Evolutionary conservation across 2,888 invertebrate genomes (phyloP).

Genomic region (Cheilosia vernalis): DNA sequence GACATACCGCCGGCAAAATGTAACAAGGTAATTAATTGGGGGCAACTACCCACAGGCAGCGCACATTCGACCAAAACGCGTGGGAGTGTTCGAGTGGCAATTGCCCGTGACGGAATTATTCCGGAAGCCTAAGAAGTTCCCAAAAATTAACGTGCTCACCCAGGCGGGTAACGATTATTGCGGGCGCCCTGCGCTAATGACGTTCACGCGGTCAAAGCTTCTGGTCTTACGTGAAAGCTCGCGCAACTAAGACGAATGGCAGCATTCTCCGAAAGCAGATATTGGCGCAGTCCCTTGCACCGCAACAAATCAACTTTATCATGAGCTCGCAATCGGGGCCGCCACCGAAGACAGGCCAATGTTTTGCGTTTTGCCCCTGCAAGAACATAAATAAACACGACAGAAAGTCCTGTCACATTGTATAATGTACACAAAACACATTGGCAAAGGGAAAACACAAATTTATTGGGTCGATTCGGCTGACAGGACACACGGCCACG

Average conservation of each 20-base stretch:
- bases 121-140: constrained; percentile 21
- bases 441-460: constrained; percentile 43
- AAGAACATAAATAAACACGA: constrained; percentile 70
- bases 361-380: constrained; percentile 53
- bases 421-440: constrained; percentile 39
- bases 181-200: constrained; percentile 16
- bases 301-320: constrained; percentile 71
- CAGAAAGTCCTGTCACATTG: constrained; percentile 58
- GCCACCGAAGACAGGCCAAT: constrained; percentile 49
- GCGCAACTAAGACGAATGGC: constrained; percentile 26
- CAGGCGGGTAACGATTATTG: constrained; percentile 30
- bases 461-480: constrained; percentile 66
- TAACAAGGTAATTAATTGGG: constrained; percentile 53
- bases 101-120: constrained; percentile 49
- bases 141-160: constrained; percentile 54
- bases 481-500: constrained; percentile 64
- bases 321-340: constrained; percentile 34
- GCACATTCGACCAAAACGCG: constrained; percentile 6
- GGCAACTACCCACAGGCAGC: constrained; percentile 1
- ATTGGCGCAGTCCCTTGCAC: background rate
- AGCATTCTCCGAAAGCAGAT: constrained; percentile 5
- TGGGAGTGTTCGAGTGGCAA: constrained; percentile 41
- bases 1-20: constrained; percentile 25
- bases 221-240: constrained; percentile 31
- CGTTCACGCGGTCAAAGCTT: constrained; percentile 43